phyloP scores from a whole-genome alignment of 1,140 invertebrate genomes.

The Neuroterus valhalla region DNA sequence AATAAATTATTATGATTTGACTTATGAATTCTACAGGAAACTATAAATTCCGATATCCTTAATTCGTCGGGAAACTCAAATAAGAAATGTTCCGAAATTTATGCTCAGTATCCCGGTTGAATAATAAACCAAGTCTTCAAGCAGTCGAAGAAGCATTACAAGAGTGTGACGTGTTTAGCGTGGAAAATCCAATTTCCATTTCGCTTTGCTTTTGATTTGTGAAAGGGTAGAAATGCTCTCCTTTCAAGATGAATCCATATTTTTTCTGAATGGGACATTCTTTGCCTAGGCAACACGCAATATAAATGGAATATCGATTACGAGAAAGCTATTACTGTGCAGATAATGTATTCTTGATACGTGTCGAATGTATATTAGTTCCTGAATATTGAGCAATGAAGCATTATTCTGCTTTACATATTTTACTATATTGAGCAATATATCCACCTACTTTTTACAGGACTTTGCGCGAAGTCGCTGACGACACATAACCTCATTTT shows the following conservation, averaged over 20 bases:
- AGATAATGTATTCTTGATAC: conserved; percentile 26
- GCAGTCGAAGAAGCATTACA: conserved; percentile 20
- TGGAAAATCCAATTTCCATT: conserved; percentile 21
- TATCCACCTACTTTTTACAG: not conserved
- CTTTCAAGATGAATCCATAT: conserved; percentile 1
- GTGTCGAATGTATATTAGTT: conserved; percentile 29
- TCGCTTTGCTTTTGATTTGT: conserved; percentile 26
- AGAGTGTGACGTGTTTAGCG: not conserved
- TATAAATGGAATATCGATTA: conserved; percentile 28
- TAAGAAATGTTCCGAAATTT: conserved; percentile 6
- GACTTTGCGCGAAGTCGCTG: not conserved
- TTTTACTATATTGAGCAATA: not conserved
- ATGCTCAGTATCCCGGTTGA: not conserved
- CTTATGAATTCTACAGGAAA: not conserved
- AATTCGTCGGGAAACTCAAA: not conserved
- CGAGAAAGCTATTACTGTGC: conserved; percentile 15
- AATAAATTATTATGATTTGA: not conserved
- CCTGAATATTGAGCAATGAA: conserved; percentile 20
- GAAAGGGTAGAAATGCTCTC: conserved; percentile 9
- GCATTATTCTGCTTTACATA: conserved; percentile 13
- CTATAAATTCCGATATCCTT: not conserved
- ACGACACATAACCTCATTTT: no score
- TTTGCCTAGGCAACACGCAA: conserved; percentile 12
- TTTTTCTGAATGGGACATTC: conserved; percentile 17
- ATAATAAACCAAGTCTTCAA: conserved; percentile 6